These are phyloP conservation scores for Actinia equina DNA, from an alignment of 64 coral and sea anemone species.

Conservation along the genomic window DNA sequence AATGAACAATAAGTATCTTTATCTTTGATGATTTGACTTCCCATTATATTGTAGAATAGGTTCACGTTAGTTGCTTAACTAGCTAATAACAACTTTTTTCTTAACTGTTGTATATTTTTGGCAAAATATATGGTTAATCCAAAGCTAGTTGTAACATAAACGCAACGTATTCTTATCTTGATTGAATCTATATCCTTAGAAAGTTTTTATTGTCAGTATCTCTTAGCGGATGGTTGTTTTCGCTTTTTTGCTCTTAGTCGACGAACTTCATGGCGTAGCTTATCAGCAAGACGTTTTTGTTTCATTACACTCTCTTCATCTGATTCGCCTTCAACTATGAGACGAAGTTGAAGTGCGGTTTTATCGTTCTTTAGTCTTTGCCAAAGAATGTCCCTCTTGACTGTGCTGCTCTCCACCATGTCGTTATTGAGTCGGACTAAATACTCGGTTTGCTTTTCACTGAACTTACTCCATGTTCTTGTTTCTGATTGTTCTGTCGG, in stretches of 20 bases:
- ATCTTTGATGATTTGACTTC: no score
- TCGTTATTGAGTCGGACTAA: background rate
- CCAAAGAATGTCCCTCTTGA: conserved; percentile 33
- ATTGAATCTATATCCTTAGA: no score
- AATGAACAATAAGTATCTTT: no score
- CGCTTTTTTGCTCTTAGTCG: background rate
- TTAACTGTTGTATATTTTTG: no score
- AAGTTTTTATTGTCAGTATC: no score
- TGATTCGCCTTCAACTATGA: background rate
- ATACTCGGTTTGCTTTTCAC: background rate
- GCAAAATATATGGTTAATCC: no score
- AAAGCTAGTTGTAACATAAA: no score
- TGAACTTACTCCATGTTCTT: background rate
- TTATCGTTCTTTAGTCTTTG: conserved; percentile 15
- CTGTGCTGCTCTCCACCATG: background rate
- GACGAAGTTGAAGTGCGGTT: background rate
- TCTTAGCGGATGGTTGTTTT: background rate
- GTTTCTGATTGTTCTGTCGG: background rate
- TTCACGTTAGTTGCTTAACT: no score
- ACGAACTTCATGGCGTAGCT: conserved; percentile 2
- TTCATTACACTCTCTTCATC: conserved; percentile 6
- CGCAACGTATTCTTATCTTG: no score
- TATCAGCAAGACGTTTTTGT: conserved; percentile 26
- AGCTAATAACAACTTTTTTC: no score
- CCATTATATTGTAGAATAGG: no score